Base-by-base conservation (phyloP, 2,888 invertebrate genomes). In the Brachyptera putata region DNA sequence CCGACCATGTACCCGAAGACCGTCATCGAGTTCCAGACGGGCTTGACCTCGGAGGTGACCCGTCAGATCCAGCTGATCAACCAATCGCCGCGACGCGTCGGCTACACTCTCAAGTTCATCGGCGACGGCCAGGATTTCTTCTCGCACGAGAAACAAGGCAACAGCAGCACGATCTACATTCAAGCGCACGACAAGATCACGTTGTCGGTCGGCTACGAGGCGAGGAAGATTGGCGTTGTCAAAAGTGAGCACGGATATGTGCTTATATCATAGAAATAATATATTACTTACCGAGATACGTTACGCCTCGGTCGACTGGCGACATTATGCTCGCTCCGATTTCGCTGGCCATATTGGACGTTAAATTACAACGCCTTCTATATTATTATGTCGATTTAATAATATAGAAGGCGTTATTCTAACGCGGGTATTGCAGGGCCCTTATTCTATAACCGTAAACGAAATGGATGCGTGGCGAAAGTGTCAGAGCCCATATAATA, bases 1-100 rank as follows among this genome's bases (percentile, higher is more conserved):
- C 83, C 83, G 1, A 77, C 77, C 70, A 80, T 69, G n/a, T 55
- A 64, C 30, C 67, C 70, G 9, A 67, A 60, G 34, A 24, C 63
- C 13, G 69, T 68, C 62, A 69, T 72, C 22, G 9, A 16, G 41
- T 61, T 64, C 56, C 16, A 14, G 24, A 49, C 39, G 24, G 18
- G 25, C 7, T 56, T 59, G 3, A 60, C 46, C 2, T 25, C 11
- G 2, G 56, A 48, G 14, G 57, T 61, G 24, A 60, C 43, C 67
- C 69, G 60, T 11, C 9, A 26, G 1, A n/a, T 70, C 68, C 49
- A 66, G 55, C 39, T 71, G 67, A 63, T 64, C 4, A 70, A 70
- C 58, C 43, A 66, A 7, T 62, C 67, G 1, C 30, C 59, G 1
- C 34, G 60, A 21, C 60, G 34, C 2, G 66, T 70, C 2, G 66